Conservation (phyloP, 2,113 vertebrate genomes). For the Oplegnathus fasciatus region DNA sequence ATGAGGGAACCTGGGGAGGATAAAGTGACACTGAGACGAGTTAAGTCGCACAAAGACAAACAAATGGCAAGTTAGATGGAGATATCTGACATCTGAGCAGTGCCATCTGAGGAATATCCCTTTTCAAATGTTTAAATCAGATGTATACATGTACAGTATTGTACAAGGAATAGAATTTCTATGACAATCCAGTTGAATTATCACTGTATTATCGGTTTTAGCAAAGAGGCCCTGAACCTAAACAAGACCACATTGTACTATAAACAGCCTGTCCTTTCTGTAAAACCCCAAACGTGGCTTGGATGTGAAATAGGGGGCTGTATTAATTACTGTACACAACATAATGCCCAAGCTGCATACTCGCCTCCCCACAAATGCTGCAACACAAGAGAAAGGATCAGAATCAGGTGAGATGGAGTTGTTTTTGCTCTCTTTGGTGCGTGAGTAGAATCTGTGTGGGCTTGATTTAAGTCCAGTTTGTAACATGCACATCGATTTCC, state of each 20-base stretch:
- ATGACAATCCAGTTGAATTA: slow-evolving; percentile 44
- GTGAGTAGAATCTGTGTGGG: slow-evolving; percentile 55
- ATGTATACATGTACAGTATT: slow-evolving; percentile 42
- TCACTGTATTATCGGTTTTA: slow-evolving; percentile 38
- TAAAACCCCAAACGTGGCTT: slow-evolving; percentile 49
- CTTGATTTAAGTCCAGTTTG: slow-evolving; percentile 63
- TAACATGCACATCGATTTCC: slow-evolving; percentile 54
- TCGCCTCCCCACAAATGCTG: slow-evolving; percentile 57
- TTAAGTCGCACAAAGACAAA: slow-evolving; percentile 73
- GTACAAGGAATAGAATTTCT: slow-evolving; percentile 45
- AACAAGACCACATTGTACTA: slow-evolving; percentile 63
- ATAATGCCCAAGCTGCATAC: slow-evolving; percentile 61
- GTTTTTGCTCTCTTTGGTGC: slow-evolving; percentile 79
- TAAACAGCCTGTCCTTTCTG: slow-evolving; percentile 68
- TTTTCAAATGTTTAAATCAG: slow-evolving; percentile 54
- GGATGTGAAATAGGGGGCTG: slow-evolving; percentile 40
- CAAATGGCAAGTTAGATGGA: slow-evolving; percentile 64
- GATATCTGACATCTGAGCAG: slow-evolving; percentile 41
- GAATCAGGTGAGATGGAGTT: slow-evolving; percentile 42
- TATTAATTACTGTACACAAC: slow-evolving; percentile 57
- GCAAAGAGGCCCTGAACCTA: slow-evolving; percentile 65
- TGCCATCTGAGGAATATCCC: slow-evolving; percentile 46
- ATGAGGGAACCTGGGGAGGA: slow-evolving; percentile 37
- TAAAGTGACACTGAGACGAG: slow-evolving; percentile 65
- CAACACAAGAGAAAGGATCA: slow-evolving; percentile 41